Percentiles rank a stretch among this genome's conserved stretches.
phyloP scores from a whole-genome alignment of 1,140 invertebrate genomes.

The Pseudomyrmex flavicornis region DNA sequence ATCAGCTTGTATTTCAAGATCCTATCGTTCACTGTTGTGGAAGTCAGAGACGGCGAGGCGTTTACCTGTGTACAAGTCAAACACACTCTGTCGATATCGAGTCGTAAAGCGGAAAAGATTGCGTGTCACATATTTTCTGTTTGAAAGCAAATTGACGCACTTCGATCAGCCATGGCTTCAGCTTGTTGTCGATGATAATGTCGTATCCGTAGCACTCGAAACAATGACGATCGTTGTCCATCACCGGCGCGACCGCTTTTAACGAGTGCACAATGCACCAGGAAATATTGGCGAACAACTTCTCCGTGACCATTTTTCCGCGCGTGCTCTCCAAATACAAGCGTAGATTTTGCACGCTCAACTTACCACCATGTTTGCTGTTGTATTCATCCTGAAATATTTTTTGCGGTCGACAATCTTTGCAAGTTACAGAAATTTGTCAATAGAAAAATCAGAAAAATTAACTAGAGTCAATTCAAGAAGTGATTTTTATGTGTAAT shows the following conservation, averaged over 20 bases:
- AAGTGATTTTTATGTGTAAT: too few relatives aligned
- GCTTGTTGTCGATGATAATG: constrained; percentile 93
- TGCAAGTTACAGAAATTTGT: background rate
- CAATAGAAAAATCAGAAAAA: background rate
- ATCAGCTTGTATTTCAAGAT: constrained; percentile 98
- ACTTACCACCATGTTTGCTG: constrained; percentile 96
- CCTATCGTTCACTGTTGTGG: constrained; percentile 97
- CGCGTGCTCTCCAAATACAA: constrained; percentile 96
- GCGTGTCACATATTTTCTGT: background rate
- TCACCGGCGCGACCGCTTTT: constrained; percentile 91
- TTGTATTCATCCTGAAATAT: constrained; percentile 95
- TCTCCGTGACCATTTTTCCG: constrained; percentile 94
- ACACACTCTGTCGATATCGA: background rate
- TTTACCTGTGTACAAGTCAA: constrained; percentile 90
- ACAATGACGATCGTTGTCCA: constrained; percentile 92
- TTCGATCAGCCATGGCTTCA: constrained; percentile 95
- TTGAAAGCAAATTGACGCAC: constrained; percentile 77
- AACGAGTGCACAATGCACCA: constrained; percentile 96
- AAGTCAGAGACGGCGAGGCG: constrained; percentile 96
- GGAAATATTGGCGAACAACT: constrained; percentile 93
- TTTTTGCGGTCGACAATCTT: background rate
- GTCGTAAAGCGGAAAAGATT: background rate
- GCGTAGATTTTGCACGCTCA: constrained; percentile 95
- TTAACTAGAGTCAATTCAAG: too few relatives aligned
- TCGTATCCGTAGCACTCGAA: constrained; percentile 95